Percentiles rank a stretch among this genome's conserved stretches.
Evolutionary conservation across 2,797 vertebrate genomes (phyloP).

Genomic region (Pristis pectinata): DNA sequence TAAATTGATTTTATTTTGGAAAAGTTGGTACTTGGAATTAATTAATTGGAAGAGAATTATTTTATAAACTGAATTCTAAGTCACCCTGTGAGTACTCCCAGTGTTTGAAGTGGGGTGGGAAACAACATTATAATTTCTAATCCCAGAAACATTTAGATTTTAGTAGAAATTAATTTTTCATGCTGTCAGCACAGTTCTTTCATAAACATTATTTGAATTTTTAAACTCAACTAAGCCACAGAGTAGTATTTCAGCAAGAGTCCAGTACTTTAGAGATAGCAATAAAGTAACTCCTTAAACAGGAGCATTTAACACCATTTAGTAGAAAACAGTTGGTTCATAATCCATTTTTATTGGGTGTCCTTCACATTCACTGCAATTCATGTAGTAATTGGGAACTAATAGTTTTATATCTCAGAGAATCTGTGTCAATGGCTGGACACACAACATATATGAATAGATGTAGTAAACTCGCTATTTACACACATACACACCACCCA

Average conservation of each 20-base stretch:
- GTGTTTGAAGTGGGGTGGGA: not conserved
- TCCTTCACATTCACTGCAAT: not conserved
- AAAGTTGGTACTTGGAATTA: not conserved
- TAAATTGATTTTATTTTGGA: not conserved
- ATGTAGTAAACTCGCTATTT: not conserved
- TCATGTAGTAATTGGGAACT: not conserved
- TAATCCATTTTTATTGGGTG: not conserved
- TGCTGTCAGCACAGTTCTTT: not conserved
- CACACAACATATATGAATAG: not conserved
- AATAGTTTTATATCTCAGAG: not conserved
- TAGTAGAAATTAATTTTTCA: not conserved
- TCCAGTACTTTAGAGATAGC: not conserved
- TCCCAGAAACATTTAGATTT: not conserved
- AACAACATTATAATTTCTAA: too few species aligned
- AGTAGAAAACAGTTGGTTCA: not conserved
- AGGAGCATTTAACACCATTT: not conserved
- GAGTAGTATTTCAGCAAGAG: not conserved
- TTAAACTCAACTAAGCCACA: not conserved
- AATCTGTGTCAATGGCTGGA: not conserved
- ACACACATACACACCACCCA: not conserved
- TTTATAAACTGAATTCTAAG: not conserved
- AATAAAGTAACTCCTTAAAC: not conserved
- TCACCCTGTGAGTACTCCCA: not conserved
- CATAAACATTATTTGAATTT: constrained; percentile 9
- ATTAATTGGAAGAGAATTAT: not conserved